Conservation (phyloP, 2,797 vertebrate species). For the Rhinophrynus dorsalis region DNA sequence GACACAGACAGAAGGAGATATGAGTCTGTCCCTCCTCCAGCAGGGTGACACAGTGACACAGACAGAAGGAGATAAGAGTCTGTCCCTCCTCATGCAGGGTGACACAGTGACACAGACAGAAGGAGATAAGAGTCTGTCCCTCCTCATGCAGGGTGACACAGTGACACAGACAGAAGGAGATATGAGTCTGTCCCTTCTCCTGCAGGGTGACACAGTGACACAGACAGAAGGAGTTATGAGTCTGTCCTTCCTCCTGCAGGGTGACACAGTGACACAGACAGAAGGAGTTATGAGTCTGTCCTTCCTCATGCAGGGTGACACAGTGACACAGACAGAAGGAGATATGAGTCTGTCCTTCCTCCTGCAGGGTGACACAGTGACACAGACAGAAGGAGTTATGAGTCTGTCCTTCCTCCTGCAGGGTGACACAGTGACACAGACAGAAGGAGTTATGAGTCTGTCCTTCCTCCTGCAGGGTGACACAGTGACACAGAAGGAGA, state of each 20-base stretch:
- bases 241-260: no score
- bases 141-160: no score
- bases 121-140: not conserved
- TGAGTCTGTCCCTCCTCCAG: not conserved
- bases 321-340: not conserved
- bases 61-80: not conserved
- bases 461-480: no score
- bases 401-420: no score
- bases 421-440: no score
- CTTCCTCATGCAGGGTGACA: no score
- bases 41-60: not conserved
- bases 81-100: no score
- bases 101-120: no score
- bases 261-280: no score
- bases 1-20: not conserved
- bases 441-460: not conserved
- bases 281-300: not conserved
- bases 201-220: no score
- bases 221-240: not conserved
- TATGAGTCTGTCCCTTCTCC: not conserved
- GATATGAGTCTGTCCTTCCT: not conserved
- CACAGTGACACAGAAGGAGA: not conserved
- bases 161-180: not conserved
- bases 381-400: not conserved
- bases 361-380: no score